These are phyloP conservation scores for Phalacrocorax carbo DNA, from an alignment of 2,113 vertebrate genomes.

Conservation along the genomic window DNA sequence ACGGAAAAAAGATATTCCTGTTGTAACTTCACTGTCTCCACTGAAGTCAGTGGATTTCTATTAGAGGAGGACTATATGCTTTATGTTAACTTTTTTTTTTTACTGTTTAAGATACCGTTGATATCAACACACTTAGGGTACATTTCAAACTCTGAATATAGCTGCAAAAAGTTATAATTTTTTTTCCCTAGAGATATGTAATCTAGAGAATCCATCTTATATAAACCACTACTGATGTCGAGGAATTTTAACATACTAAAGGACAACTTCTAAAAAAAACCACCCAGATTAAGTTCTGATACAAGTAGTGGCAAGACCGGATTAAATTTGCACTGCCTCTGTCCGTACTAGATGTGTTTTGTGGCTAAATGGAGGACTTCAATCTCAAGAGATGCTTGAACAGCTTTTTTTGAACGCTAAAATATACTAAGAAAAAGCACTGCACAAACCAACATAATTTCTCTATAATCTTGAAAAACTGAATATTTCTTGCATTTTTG, in stretches of 20 bases:
- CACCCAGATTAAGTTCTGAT: not conserved
- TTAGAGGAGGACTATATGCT: not conserved
- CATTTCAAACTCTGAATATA: not conserved
- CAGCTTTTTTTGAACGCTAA: not conserved
- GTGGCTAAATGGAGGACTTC: not conserved
- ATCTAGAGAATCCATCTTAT: not conserved
- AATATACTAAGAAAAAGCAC: not conserved
- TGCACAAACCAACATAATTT: not conserved
- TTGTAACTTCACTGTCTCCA: not conserved
- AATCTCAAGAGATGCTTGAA: not conserved
- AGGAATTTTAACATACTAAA: not conserved
- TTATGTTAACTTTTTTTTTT: not conserved
- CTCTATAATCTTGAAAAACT: not conserved
- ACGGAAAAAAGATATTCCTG: not conserved
- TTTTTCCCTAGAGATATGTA: not conserved
- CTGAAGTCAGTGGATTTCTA: not conserved
- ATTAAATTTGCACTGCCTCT: not conserved
- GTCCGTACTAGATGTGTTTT: not conserved
- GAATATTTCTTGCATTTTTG: not conserved
- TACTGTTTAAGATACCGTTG: not conserved
- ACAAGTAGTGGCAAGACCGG: not conserved
- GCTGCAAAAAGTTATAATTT: not conserved
- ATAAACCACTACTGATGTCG: not conserved
- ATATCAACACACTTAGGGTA: not conserved
- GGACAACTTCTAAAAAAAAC: not conserved